A percentile compares a stretch with the other conserved stretches of the same genome.
Conservation (phyloP, 1,140 invertebrate genomes). For the Aphaenogaster ashmeadi region DNA sequence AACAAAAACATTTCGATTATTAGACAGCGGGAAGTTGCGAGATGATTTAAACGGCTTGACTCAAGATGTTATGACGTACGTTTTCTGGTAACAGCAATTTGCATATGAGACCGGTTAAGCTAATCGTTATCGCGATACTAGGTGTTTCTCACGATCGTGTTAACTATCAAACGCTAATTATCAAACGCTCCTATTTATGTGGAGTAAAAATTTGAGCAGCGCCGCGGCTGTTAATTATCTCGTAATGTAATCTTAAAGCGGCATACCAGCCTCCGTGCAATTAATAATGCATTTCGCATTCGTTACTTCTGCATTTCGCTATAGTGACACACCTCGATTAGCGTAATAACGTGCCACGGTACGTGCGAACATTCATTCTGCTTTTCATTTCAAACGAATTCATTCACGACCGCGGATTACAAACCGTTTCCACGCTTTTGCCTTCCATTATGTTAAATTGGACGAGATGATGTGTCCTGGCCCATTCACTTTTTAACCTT, state of each 20-base stretch:
- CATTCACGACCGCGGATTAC: constrained; percentile 27
- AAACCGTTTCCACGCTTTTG: constrained; percentile 38
- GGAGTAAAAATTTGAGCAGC: constrained; percentile 37
- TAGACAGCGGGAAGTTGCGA: background rate
- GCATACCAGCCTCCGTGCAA: constrained; percentile 27
- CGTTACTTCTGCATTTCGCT: constrained; percentile 41
- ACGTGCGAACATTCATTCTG: constrained; percentile 44
- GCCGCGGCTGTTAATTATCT: constrained; percentile 26
- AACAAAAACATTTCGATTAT: constrained; percentile 9
- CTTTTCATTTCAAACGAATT: constrained; percentile 56
- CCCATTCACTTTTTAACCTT: constrained; percentile 45
- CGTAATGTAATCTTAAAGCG: constrained; percentile 30
- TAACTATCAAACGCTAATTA: constrained; percentile 22
- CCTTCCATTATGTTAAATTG: constrained; percentile 47
- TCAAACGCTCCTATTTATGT: constrained; percentile 26
- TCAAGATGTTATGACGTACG: background rate
- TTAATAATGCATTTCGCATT: constrained; percentile 59
- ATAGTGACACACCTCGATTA: constrained; percentile 59
- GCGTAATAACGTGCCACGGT: constrained; percentile 10
- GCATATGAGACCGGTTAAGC: background rate
- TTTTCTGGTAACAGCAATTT: constrained; percentile 15
- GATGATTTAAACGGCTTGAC: background rate
- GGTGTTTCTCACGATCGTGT: constrained; percentile 35
- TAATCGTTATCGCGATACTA: constrained; percentile 14
- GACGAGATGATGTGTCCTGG: constrained; percentile 13